Conservation (phyloP, 2,113 vertebrate species). For the Melanostigma gelatinosum region DNA sequence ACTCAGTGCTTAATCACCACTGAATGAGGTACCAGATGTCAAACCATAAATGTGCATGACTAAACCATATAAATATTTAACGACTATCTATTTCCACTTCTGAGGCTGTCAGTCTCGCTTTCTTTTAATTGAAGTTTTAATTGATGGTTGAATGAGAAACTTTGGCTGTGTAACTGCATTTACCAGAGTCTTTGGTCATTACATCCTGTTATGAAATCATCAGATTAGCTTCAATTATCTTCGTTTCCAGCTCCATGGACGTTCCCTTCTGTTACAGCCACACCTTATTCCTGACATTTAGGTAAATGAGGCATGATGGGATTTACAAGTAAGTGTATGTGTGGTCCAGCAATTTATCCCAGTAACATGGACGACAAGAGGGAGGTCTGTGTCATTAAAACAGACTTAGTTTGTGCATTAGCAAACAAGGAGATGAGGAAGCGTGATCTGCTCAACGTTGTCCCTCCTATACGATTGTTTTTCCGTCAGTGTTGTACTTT, state of each 20-base stretch:
- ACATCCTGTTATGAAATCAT: conserved; percentile 40
- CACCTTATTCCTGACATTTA: conserved; percentile 34
- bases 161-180: conserved; percentile 43
- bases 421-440: not conserved
- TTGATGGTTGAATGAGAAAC: conserved; percentile 31
- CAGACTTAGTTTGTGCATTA: not conserved
- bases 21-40: conserved; percentile 11
- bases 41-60: conserved; percentile 17
- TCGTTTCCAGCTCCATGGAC: conserved; percentile 22
- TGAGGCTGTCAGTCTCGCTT: conserved; percentile 8
- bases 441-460: not conserved
- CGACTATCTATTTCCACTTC: conserved; percentile 4
- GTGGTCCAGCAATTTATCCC: not conserved
- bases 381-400: not conserved
- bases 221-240: conserved; percentile 52
- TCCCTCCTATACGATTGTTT: too few relatives aligned
- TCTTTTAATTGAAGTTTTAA: conserved; percentile 48
- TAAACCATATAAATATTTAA: conserved; percentile 29
- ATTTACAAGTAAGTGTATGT: not conserved
- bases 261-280: conserved; percentile 28
- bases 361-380: not conserved
- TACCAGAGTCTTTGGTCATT: conserved; percentile 45
- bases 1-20: conserved; percentile 2
- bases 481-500: too few relatives aligned
- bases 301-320: conserved; percentile 19